Conservation (phyloP, 2,113 vertebrate genomes). For the Pan troglodytes region DNA sequence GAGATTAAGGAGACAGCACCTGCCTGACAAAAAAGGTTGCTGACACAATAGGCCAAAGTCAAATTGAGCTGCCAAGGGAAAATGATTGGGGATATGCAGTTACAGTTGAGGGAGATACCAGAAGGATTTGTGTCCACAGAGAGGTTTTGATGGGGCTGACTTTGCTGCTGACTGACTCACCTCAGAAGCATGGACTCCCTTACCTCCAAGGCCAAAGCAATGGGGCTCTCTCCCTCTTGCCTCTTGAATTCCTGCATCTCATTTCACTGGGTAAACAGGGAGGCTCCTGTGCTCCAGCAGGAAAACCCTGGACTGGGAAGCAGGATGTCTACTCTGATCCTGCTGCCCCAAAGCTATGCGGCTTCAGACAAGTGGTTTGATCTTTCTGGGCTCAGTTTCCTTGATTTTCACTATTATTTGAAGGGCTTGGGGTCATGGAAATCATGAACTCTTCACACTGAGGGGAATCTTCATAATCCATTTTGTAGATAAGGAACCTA, state of each 20-base stretch:
- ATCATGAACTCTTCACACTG: neutral
- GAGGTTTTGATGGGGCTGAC: neutral
- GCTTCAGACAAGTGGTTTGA: neutral
- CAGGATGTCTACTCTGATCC: neutral
- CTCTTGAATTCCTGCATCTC: neutral
- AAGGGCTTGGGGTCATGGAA: neutral
- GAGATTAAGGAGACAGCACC: neutral
- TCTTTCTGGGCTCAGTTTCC: neutral
- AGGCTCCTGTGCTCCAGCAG: neutral
- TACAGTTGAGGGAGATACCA: neutral
- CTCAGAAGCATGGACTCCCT: neutral
- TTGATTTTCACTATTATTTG: neutral
- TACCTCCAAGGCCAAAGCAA: neutral
- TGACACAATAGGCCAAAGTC: neutral
- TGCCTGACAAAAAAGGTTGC: neutral
- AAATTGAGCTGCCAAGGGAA: neutral
- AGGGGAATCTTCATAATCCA: neutral
- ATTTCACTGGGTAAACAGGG: neutral
- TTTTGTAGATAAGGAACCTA: neutral
- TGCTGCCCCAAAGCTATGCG: neutral
- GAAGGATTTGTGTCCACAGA: neutral
- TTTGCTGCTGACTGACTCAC: neutral
- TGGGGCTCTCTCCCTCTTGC: neutral
- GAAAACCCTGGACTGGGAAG: neutral
- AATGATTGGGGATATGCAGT: no score